These are phyloP conservation scores for Diarsia dahlii DNA, from an alignment of 2,888 invertebrate genomes.

Conservation along the genomic window DNA sequence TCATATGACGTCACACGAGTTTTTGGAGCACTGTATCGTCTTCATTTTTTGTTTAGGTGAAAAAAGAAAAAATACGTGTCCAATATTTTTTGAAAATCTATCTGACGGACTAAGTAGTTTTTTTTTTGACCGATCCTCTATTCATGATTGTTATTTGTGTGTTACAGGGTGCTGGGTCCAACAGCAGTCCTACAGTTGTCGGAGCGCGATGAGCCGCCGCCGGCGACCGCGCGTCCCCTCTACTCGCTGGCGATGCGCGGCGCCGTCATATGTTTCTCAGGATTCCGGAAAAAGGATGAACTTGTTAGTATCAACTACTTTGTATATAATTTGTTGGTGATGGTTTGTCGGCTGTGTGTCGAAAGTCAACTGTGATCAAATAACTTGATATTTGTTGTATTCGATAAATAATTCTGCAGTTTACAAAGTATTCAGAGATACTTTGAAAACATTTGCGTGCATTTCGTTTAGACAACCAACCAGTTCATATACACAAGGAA, in stretches of 20 bases:
- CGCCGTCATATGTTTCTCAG: constrained; percentile 97
- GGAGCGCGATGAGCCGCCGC: constrained; percentile 93
- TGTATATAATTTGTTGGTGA: not conserved
- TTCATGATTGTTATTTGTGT: constrained; percentile 5
- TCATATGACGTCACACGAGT: no score
- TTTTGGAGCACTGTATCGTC: no score
- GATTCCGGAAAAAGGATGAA: constrained; percentile 97
- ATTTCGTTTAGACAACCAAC: not conserved
- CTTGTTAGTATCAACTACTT: constrained; percentile 91
- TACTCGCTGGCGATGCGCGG: constrained; percentile 97
- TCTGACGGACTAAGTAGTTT: no score
- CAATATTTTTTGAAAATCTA: no score
- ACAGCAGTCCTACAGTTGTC: constrained; percentile 95
- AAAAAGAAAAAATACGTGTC: no score
- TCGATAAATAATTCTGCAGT: not conserved
- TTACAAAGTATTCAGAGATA: not conserved
- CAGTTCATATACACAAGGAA: not conserved
- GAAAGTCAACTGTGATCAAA: not conserved
- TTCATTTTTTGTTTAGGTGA: no score
- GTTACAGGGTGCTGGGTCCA: constrained; percentile 94
- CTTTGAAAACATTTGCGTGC: not conserved
- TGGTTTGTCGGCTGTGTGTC: not conserved
- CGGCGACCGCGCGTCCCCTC: constrained; percentile 94
- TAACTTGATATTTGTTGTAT: not conserved
- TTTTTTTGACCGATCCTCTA: no score